Conservation (phyloP, 2,113 vertebrate species). For the Etia nguti region DNA sequence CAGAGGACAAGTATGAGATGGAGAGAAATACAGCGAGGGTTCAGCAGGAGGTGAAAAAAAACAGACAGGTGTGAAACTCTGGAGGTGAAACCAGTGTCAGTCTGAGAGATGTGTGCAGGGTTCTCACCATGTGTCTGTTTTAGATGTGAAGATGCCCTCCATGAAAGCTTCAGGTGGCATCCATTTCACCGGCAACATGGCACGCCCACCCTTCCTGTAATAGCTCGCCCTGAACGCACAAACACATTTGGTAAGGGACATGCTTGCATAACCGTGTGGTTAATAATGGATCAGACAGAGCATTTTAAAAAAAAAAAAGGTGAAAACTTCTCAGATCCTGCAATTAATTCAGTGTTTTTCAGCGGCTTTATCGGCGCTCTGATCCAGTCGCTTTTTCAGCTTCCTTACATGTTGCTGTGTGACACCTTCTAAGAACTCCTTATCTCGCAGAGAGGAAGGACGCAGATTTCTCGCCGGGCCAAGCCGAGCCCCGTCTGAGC, state of each 20-base stretch:
- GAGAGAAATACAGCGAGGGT: neutral
- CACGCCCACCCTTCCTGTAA: slow-evolving; percentile 96
- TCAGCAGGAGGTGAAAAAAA: neutral
- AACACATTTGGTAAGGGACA: neutral
- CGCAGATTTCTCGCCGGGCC: neutral
- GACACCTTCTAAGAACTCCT: slow-evolving; percentile 6
- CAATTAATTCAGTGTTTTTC: slow-evolving; percentile 20
- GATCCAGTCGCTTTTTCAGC: neutral
- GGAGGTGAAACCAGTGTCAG: neutral
- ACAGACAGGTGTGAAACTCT: neutral
- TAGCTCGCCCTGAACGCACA: slow-evolving; percentile 87
- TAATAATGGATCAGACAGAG: neutral
- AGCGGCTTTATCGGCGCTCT: neutral
- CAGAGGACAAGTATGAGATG: neutral
- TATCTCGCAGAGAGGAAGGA: neutral
- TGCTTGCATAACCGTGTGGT: neutral
- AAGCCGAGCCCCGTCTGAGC: neutral
- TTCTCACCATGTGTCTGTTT: slow-evolving; percentile 95
- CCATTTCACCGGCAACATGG: slow-evolving; percentile 98
- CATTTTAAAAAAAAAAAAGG: neutral
- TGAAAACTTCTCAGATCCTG: neutral
- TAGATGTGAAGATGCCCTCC: slow-evolving; percentile 99
- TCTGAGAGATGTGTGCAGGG: neutral
- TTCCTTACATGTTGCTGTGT: neutral
- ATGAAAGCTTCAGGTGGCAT: slow-evolving; percentile 99